Evolutionary conservation across 2,113 vertebrate species (phyloP).

Genomic region (Martes martes): DNA sequence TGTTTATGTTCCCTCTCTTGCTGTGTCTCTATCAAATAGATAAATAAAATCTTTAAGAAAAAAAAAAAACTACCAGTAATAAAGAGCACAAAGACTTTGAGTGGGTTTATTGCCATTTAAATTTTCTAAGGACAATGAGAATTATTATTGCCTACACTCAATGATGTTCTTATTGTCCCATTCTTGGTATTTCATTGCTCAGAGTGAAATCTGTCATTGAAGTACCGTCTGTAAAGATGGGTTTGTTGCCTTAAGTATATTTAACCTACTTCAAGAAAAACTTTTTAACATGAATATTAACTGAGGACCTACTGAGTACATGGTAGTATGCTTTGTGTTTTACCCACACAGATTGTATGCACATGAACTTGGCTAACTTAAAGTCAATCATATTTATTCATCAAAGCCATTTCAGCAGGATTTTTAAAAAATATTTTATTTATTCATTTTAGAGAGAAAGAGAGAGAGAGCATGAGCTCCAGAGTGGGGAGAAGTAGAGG

Average conservation of each 20-base stretch:
- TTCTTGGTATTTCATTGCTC: background rate
- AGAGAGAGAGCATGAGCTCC: too few relatives aligned
- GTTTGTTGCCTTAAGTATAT: background rate
- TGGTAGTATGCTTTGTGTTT: background rate
- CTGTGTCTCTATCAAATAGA: too few relatives aligned
- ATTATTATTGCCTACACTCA: background rate
- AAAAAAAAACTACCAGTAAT: background rate
- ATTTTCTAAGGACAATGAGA: background rate
- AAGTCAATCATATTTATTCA: constrained; percentile 24
- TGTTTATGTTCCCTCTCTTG: too few relatives aligned
- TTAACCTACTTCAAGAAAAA: background rate
- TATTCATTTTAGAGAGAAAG: too few relatives aligned
- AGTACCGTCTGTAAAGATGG: background rate
- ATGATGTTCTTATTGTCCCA: background rate
- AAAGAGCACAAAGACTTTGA: background rate
- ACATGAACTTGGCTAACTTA: background rate
- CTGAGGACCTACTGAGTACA: background rate
- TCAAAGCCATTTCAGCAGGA: background rate
- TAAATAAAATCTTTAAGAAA: too few relatives aligned
- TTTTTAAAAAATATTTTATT: background rate
- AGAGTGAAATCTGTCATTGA: background rate
- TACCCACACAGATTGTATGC: background rate
- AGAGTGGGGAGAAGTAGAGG: too few relatives aligned
- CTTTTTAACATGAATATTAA: background rate
- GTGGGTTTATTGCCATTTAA: background rate